These are phyloP conservation scores for Brachyrhaphis roseni DNA, from an alignment of 2,797 vertebrate genomes.

Conservation along the genomic window DNA sequence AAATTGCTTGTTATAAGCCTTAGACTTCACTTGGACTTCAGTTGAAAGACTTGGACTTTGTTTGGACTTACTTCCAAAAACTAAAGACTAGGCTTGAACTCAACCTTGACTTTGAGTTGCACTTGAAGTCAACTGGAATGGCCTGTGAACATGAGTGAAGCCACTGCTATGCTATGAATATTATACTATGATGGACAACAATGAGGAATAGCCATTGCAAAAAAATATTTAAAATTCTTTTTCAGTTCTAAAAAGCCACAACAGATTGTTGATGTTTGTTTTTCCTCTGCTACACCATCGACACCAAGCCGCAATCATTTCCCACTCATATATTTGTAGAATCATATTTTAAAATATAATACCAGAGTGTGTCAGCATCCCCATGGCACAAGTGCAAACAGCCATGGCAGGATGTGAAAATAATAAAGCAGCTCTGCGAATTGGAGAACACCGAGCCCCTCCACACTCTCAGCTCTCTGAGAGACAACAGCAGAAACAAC, in stretches of 20 bases:
- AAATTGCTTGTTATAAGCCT: not conserved
- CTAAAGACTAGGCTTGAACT: not conserved
- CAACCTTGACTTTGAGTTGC: not conserved
- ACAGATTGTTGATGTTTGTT: constrained; percentile 20
- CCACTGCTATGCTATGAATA: constrained; percentile 14
- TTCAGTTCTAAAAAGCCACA: constrained; percentile 21
- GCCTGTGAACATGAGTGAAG: not conserved
- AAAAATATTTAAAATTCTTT: constrained; percentile 15
- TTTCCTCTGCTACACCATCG: constrained; percentile 18
- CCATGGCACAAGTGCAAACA: constrained; percentile 41
- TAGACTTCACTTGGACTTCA: not conserved
- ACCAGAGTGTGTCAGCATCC: constrained; percentile 36
- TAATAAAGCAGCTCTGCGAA: constrained; percentile 52
- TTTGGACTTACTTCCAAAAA: not conserved
- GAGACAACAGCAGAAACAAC: constrained; percentile 54
- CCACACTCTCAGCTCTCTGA: constrained; percentile 20
- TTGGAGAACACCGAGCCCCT: constrained; percentile 45
- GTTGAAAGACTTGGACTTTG: not conserved
- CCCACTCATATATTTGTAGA: constrained; percentile 54
- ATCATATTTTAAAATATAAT: constrained; percentile 52
- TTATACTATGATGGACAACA: not conserved
- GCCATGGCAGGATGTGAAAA: constrained; percentile 45
- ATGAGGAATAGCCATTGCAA: not conserved
- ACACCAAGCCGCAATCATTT: constrained; percentile 33
- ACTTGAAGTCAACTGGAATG: not conserved